Conservation (phyloP, 2,797 vertebrate species). For the Emydoidea blandingii region DNA sequence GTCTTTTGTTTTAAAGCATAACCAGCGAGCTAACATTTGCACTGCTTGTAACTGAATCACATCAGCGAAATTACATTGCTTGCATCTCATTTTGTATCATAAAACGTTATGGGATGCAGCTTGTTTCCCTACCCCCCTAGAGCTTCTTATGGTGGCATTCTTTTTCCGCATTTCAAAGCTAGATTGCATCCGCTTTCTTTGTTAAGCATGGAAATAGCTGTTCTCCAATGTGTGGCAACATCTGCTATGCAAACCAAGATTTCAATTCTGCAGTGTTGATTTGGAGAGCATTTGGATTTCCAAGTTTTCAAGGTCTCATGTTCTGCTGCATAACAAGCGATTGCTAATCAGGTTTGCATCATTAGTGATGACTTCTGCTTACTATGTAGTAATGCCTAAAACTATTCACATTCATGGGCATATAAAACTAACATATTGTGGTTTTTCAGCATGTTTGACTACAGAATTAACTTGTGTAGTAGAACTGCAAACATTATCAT, state of each 20-base stretch:
- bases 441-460: conserved; percentile 57
- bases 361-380: conserved; percentile 59
- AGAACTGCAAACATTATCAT: conserved; percentile 30
- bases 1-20: conserved; percentile 78
- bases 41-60: conserved; percentile 73
- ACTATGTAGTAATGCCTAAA: conserved; percentile 40
- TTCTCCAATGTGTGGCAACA: background rate
- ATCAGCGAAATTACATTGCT: conserved; percentile 75
- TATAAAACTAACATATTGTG: conserved; percentile 27
- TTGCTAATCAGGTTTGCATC: conserved; percentile 69
- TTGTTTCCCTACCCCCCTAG: conserved; percentile 56
- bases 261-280: background rate
- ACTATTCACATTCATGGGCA: background rate
- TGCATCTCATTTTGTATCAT: conserved; percentile 75
- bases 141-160: conserved; percentile 60
- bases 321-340: conserved; percentile 47
- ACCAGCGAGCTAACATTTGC: conserved; percentile 80
- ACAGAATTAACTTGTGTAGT: conserved; percentile 63
- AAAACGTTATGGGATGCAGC: conserved; percentile 75
- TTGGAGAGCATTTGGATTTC: conserved; percentile 57
- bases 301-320: conserved; percentile 55
- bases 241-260: conserved; percentile 50
- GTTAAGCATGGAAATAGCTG: conserved; percentile 38
- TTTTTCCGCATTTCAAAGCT: conserved; percentile 45
- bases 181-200: conserved; percentile 38